Base-by-base conservation (phyloP, 2,113 vertebrate genomes). In the Elephantulus edwardii region DNA sequence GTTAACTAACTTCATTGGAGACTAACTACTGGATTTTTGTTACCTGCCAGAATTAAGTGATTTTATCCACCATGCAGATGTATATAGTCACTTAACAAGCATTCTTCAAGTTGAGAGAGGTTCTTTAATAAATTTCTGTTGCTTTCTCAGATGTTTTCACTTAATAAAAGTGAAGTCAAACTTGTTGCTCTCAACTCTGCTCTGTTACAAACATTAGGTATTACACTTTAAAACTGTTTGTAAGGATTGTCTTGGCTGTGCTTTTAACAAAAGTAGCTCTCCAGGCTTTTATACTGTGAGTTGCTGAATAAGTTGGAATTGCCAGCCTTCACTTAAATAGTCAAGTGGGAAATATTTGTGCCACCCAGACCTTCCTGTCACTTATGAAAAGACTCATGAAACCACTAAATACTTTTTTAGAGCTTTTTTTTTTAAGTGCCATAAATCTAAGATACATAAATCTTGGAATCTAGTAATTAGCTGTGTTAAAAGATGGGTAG, bases 351-450 rank as follows among this genome's bases (percentile, higher is more conserved):
- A 62, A 26, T 30, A 33, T 62, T 62, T 68, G n/a, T 19, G 35
- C 35, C 66, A 20, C 66, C 66, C 35, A 38, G 66, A 30, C 19
- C 8, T 68, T 8, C 38, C 19, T 68, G 35, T 38, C 35, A 26
- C 5, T 76, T n/a, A n/a, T n/a, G n/a, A n/a, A n/a, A n/a, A n/a
- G 14, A 62, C 46, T 92, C 50, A 30, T 46, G 26, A 81, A 78
- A 35, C n/a, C 72, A 72, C n/a, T 86, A 35, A 83, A 88, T 93
- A 33, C n/a, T 82, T 86, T 86, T 79, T 62, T 48, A 93, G 24
- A 81, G 38, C 13, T 94, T 12, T 79, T 80, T 72, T 79, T 91
- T 24, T 5, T 48, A 64, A 92, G 88, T 35, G 78, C 19, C 28
- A 50, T 8, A 89, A 22, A 70, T 64, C 54, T 91, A 52, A 90